Evolutionary conservation across 2,888 invertebrate species (phyloP).

Genomic region (Geotrupes spiniger): DNA sequence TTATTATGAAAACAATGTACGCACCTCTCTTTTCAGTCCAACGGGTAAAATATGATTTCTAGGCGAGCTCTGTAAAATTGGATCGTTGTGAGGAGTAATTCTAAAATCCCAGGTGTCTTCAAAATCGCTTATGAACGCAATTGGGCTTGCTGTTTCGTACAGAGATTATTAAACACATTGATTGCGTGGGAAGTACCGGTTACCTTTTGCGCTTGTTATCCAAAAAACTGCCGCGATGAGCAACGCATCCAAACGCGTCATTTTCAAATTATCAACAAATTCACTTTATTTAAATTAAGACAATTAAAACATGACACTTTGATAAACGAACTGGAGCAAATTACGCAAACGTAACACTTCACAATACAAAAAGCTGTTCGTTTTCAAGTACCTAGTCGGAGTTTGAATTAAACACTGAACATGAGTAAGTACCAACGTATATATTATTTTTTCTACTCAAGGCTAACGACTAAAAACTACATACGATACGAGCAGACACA

Average conservation of each 20-base stretch:
- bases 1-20: too few species aligned
- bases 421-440: constrained; percentile 22
- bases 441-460: constrained; percentile 29
- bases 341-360: neutral
- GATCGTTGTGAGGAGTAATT: constrained; percentile 24
- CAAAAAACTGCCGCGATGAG: neutral
- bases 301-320: neutral
- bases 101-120: constrained; percentile 34
- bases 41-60: constrained; percentile 25
- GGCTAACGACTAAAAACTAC: constrained; percentile 26
- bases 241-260: neutral
- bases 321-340: neutral
- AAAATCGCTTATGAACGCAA: constrained; percentile 17
- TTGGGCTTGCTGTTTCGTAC: constrained; percentile 4
- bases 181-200: neutral
- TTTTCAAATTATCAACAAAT: neutral
- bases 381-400: neutral
- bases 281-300: neutral
- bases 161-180: neutral
- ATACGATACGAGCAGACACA: constrained; percentile 14
- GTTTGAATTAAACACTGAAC: constrained; percentile 20
- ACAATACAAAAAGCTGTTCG: neutral
- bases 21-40: constrained; percentile 10
- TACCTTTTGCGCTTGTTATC: constrained; percentile 2
- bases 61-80: constrained; percentile 22